Conservation (phyloP, 2,888 invertebrate genomes). For the Drosophila eohydei region DNA sequence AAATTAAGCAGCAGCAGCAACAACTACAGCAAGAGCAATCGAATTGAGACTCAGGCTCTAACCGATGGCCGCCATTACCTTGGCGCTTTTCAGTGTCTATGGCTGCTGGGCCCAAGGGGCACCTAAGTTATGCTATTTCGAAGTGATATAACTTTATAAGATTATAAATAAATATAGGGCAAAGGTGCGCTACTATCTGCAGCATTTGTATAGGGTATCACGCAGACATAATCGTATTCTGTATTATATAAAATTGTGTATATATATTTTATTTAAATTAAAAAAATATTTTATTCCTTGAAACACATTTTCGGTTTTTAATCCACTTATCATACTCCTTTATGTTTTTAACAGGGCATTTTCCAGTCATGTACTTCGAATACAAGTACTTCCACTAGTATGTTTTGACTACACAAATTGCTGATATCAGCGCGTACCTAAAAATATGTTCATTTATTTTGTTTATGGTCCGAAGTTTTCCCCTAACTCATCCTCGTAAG, state of each 20-base stretch:
- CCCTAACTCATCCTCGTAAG: slow-evolving; percentile 28
- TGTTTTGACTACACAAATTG: slow-evolving; percentile 30
- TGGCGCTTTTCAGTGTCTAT: slow-evolving; percentile 45
- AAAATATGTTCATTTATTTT: slow-evolving; percentile 32
- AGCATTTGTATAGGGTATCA: background rate
- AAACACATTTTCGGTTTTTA: background rate
- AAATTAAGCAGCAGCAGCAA: slow-evolving; percentile 68
- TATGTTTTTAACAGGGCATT: background rate
- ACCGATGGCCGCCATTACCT: slow-evolving; percentile 36
- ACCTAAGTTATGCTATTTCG: background rate
- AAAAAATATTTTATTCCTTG: background rate
- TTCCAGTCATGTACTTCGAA: background rate
- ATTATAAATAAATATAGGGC: background rate
- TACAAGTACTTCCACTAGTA: slow-evolving; percentile 15
- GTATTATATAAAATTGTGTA: background rate
- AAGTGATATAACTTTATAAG: background rate
- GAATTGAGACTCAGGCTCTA: slow-evolving; percentile 2
- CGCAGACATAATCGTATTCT: background rate
- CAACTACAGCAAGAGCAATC: slow-evolving; percentile 11
- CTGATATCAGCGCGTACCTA: slow-evolving; percentile 4
- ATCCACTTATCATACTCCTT: background rate
- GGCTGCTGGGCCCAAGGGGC: slow-evolving; percentile 3
- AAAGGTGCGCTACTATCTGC: background rate
- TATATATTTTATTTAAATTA: background rate
- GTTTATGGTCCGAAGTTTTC: slow-evolving; percentile 10